Evolutionary conservation across 2,113 vertebrate genomes (phyloP).

Genomic region (Sphaerodactylus townsendi): DNA sequence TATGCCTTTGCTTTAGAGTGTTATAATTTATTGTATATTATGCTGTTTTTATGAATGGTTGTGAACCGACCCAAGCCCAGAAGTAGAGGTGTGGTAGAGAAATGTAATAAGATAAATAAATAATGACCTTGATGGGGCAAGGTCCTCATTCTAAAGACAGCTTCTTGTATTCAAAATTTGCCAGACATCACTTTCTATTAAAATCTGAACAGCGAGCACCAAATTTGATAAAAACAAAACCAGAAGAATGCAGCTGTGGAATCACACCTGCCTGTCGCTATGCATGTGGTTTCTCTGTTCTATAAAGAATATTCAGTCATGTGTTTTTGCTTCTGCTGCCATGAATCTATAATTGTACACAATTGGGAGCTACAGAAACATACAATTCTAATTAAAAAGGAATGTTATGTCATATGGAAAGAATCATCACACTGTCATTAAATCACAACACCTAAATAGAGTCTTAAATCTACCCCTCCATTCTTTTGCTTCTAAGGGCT

Average conservation of each 20-base stretch:
- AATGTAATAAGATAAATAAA: no score
- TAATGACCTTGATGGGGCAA: neutral
- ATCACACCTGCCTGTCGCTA: neutral
- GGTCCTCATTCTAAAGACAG: no score
- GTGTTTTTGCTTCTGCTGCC: neutral
- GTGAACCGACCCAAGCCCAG: no score
- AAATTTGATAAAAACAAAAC: neutral
- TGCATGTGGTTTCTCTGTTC: neutral
- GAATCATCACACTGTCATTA: neutral
- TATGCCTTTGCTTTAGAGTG: no score
- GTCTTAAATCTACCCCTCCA: neutral
- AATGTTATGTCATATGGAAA: conserved; percentile 6
- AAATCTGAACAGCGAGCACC: neutral
- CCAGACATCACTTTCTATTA: neutral
- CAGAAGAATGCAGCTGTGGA: neutral
- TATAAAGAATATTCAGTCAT: neutral
- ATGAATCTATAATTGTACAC: neutral
- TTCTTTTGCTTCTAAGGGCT: neutral
- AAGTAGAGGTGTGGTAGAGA: no score
- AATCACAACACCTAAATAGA: neutral
- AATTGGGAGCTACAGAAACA: neutral
- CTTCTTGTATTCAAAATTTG: no score
- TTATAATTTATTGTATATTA: no score
- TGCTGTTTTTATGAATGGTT: no score
- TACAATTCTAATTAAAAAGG: neutral